Evolutionary conservation across 2,888 invertebrate species (phyloP), one percentile per base, ranked within the genome.

Genomic region (Callyntrura guangdongensis): DNA sequence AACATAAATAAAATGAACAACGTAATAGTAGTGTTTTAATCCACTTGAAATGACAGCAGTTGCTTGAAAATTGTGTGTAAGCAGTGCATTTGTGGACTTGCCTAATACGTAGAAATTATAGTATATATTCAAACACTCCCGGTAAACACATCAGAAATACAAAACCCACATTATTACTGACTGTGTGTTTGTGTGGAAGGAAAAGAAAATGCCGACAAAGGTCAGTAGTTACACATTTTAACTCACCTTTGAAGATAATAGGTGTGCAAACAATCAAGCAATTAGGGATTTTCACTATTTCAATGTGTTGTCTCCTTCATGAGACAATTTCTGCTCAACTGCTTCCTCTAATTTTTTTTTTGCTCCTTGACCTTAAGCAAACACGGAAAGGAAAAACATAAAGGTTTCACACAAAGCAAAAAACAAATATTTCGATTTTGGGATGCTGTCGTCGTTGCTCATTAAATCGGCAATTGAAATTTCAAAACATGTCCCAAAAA

Each of bases 181-280:
- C 3, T 53, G 53, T 53, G 11, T 11, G 11, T 67, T 1, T 17
- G 36, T 69, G 36, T 74, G 25, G 49, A 74, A 74, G 17, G 17
- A 74, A 74, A 49, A n/a, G 45, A 49, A 79, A 36, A 79, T 64
- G 27, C 86, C 86, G 86, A 74, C 86, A 86, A 77, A 47, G 56
- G n/a, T 64, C 49, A 47, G 20, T 53, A 59, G 74, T 74, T 85
- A 85, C 72, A 53, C 47, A 84, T 47, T 49, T 74, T 86, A 77
- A 36, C 64, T 67, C 87, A 87, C 87, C 81, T 87, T 79, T 81
- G 8, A 47, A 61, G 49, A 36, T 72, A 86, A 79, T 87, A 67
- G 64, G 59, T 79, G 64, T 64, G 87, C 56, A 87, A 87, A 87
- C 67, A 87, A 49, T 79, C 61, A 77, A 85, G 36, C 69, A 85